Evolutionary conservation across 2,888 invertebrate genomes (phyloP).

Genomic region (Aphidoletes aphidimyza): DNA sequence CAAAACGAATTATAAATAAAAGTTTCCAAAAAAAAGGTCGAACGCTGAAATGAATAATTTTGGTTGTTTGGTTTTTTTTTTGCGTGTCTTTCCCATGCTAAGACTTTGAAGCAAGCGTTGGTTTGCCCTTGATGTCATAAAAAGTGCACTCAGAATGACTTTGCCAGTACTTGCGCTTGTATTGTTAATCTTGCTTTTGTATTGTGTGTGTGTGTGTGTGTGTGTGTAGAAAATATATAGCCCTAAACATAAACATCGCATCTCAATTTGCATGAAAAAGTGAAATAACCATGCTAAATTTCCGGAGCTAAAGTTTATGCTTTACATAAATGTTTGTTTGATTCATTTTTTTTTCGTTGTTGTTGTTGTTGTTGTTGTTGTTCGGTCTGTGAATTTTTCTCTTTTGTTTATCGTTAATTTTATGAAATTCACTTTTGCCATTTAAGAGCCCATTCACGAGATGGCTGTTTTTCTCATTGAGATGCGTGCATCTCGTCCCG

Average conservation of each 20-base stretch:
- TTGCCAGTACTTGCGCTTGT: not conserved
- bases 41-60: too few relatives aligned
- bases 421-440: conserved; percentile 4
- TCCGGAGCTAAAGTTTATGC: conserved; percentile 10
- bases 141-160: conserved; percentile 4
- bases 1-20: too few relatives aligned
- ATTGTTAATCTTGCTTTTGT: not conserved
- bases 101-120: not conserved
- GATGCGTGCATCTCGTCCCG: not conserved
- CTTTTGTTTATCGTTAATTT: conserved; percentile 44
- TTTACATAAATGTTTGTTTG: conserved; percentile 24
- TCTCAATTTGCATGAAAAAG: not conserved
- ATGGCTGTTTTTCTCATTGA: conserved; percentile 16
- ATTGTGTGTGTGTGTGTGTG: not conserved
- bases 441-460: conserved; percentile 10
- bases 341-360: not conserved
- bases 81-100: not conserved
- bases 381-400: too few relatives aligned
- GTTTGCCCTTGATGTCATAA: not conserved
- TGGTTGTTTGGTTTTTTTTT: too few relatives aligned
- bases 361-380: too few relatives aligned
- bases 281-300: not conserved
- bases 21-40: too few relatives aligned
- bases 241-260: not conserved
- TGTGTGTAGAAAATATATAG: not conserved